A percentile compares a stretch with the other conserved stretches of the same genome.
Conservation (phyloP, 2,113 vertebrate genomes). For the Potamarius usumacintae region DNA sequence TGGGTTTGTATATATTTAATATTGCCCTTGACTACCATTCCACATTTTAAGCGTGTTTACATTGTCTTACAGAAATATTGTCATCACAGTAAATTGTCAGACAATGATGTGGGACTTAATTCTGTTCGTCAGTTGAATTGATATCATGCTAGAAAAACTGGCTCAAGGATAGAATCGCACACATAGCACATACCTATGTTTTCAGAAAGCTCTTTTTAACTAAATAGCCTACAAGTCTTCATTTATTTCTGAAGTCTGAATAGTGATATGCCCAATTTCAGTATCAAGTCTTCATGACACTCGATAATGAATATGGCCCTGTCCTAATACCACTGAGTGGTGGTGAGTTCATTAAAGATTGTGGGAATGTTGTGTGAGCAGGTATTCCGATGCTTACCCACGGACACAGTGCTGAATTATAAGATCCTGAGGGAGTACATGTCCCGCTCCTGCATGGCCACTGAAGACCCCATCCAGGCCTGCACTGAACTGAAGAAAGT, state of each 20-base stretch:
- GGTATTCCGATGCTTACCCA: slow-evolving; percentile 60
- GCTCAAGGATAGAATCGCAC: neutral
- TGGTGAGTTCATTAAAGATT: neutral
- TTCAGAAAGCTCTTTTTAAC: neutral
- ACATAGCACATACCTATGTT: neutral
- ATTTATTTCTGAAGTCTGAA: neutral
- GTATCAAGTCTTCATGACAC: neutral
- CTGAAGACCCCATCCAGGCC: slow-evolving; percentile 49
- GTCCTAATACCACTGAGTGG: neutral
- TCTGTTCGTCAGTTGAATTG: neutral
- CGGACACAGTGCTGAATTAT: slow-evolving; percentile 53
- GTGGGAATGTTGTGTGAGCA: slow-evolving; percentile 20
- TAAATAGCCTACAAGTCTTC: neutral
- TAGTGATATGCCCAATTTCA: neutral
- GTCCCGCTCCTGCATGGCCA: slow-evolving; percentile 49
- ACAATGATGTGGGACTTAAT: neutral
- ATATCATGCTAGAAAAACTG: neutral
- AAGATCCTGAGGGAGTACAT: slow-evolving; percentile 52
- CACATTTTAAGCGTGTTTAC: neutral
- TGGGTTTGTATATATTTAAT: too few species aligned
- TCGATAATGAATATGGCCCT: neutral
- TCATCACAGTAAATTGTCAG: too few species aligned
- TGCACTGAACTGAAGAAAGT: slow-evolving; percentile 52
- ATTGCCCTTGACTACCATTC: too few species aligned
- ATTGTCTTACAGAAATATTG: neutral